Evolutionary conservation across 1,140 invertebrate species (phyloP).

Genomic region (Eufriesea mexicana): DNA sequence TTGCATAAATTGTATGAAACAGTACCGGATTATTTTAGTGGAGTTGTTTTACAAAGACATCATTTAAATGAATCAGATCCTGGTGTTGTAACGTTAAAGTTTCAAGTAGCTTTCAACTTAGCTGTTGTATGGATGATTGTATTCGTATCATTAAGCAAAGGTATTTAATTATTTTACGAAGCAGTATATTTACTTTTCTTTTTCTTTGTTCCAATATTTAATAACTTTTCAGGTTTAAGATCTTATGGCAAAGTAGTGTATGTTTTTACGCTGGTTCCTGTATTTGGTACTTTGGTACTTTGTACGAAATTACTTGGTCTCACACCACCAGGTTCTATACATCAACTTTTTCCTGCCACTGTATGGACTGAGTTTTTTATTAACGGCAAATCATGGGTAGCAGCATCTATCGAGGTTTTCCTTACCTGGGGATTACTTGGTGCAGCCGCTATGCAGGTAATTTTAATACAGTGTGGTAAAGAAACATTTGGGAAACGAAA

Average conservation of each 20-base stretch:
- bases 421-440: slow-evolving; percentile 95
- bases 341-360: slow-evolving; percentile 89
- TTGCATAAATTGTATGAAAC: slow-evolving; percentile 88
- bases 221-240: slow-evolving; percentile 84
- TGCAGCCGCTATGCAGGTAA: slow-evolving; percentile 90
- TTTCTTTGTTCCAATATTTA: neutral
- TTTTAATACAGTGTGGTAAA: neutral
- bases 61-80: slow-evolving; percentile 84
- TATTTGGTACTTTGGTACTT: slow-evolving; percentile 88
- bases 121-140: slow-evolving; percentile 95
- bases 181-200: neutral
- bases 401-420: slow-evolving; percentile 93
- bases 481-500: neutral
- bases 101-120: slow-evolving; percentile 94
- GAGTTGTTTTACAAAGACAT: slow-evolving; percentile 89
- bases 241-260: slow-evolving; percentile 93
- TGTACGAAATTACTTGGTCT: slow-evolving; percentile 89
- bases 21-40: slow-evolving; percentile 92
- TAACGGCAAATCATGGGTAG: slow-evolving; percentile 88
- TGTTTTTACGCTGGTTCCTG: slow-evolving; percentile 88
- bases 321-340: slow-evolving; percentile 85
- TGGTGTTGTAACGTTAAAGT: slow-evolving; percentile 88
- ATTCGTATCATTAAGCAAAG: slow-evolving; percentile 94
- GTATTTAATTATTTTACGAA: slow-evolving; percentile 69
- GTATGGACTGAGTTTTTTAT: slow-evolving; percentile 93